phyloP scores from a whole-genome alignment of 2,888 invertebrate species.

The Mimachlamys varia region DNA sequence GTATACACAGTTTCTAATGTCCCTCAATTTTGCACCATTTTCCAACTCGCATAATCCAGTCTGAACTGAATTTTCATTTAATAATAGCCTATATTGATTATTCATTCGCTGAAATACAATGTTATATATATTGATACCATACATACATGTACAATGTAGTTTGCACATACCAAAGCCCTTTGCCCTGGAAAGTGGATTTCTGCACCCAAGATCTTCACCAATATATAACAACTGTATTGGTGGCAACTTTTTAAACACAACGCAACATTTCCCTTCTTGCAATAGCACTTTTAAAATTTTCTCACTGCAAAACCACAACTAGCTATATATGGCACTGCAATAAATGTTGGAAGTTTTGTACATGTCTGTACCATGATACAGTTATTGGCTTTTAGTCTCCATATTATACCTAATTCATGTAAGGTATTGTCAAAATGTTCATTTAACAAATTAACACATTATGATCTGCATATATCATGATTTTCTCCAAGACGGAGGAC shows the following conservation, averaged over 20 bases:
- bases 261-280: background rate
- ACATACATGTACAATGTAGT: background rate
- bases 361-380: background rate
- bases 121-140: too few species aligned
- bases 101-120: too few species aligned
- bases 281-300: background rate
- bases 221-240: too few species aligned
- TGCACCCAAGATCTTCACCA: background rate
- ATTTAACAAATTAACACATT: background rate
- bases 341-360: background rate
- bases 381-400: background rate
- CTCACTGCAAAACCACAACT: background rate
- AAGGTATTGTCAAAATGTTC: background rate
- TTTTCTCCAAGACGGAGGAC: background rate
- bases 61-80: background rate
- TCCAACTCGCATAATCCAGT: background rate
- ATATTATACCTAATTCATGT: background rate
- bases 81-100: too few species aligned
- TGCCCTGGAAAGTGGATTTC: background rate
- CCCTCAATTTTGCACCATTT: background rate
- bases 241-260: too few species aligned
- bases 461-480: background rate
- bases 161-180: background rate
- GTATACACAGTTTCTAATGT: slow-evolving; percentile 23
- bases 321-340: background rate